Conservation (phyloP, 1,140 invertebrate species). For the Belonocnema kinseyi region DNA sequence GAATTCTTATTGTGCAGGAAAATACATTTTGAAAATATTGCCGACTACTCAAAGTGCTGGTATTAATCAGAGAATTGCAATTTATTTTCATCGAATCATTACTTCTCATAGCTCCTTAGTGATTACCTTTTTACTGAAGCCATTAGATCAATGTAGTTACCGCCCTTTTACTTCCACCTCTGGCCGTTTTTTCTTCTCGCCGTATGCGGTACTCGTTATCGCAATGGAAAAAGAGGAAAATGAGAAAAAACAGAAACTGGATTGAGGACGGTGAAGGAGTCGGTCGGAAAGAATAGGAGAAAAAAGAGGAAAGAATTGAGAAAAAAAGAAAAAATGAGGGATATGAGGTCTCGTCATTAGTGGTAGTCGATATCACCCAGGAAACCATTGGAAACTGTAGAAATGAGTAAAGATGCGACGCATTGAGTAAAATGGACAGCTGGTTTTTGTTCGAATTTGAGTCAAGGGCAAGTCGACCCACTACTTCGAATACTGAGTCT, state of each 20-base stretch:
- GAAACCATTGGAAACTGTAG: too few relatives aligned
- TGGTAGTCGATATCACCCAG: background rate
- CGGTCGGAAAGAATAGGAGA: background rate
- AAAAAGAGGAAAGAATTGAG: background rate
- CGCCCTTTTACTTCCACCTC: background rate
- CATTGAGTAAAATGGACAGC: too few relatives aligned
- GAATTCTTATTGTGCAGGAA: background rate
- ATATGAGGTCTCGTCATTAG: conserved; percentile 4
- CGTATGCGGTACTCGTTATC: conserved; percentile 13
- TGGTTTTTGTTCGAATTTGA: too few relatives aligned
- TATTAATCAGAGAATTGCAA: conserved; percentile 14
- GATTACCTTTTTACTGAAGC: conserved; percentile 21
- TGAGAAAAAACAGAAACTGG: background rate
- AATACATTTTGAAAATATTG: background rate
- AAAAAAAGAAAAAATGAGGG: background rate
- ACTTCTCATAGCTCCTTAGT: background rate
- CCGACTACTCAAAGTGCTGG: background rate
- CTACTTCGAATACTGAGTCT: too few relatives aligned
- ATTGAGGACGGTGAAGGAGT: background rate
- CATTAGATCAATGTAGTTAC: conserved; percentile 21
- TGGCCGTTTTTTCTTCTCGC: background rate
- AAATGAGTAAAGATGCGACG: too few relatives aligned
- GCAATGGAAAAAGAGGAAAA: background rate
- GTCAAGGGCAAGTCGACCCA: too few relatives aligned
- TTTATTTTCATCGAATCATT: conserved; percentile 23